Base-by-base conservation (phyloP, 2,113 vertebrate species). In the Zootoca vivipara region DNA sequence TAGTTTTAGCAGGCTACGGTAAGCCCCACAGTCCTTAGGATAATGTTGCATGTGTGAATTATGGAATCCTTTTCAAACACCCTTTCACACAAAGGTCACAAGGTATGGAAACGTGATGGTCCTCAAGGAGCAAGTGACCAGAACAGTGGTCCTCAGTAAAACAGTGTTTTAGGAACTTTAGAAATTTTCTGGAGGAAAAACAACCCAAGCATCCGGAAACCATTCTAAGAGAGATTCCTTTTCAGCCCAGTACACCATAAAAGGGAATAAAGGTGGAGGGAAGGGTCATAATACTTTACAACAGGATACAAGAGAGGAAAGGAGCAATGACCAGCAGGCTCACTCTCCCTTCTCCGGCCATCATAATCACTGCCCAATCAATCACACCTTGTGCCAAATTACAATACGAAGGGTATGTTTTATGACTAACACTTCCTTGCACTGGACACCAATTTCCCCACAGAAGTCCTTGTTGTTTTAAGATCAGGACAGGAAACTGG, bases 141-240 rank as follows among this genome's bases (percentile, higher is more conserved):
- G 20, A 80, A 87, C 26, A 26, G 38, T 5, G 35, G 35, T 4
- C 38, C 38, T 10, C 9, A 46, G 33, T 42, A 46, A 28, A 28
- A 80, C n/a, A 74, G 35, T 13, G 58, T 30, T 77, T 62, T 83
- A 77, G 52, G 58, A 77, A 46, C 5, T 7, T 64, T 78, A n/a
- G 85, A 90, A 83, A 89, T 15, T 62, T 87, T 69, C 78, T 93
- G 13, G 88, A 93, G 64, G 38, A 87, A 87, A 91, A 96, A 97
- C 97, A 98, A 97, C 95, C 35, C 10, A 91, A 96, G 97, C 89
- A 91, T 93, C 92, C 81, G 91, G 93, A 94, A 95, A 96, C 97
- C 97, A 96, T 96, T 97, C 95, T 97, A 97, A 98, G 98, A 98
- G 98, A 97, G 96, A 97, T 93, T 98, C 96, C 97, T 98, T 96